Evolutionary conservation across 2,797 vertebrate genomes (phyloP).

Genomic region (Aldrovandia affinis): DNA sequence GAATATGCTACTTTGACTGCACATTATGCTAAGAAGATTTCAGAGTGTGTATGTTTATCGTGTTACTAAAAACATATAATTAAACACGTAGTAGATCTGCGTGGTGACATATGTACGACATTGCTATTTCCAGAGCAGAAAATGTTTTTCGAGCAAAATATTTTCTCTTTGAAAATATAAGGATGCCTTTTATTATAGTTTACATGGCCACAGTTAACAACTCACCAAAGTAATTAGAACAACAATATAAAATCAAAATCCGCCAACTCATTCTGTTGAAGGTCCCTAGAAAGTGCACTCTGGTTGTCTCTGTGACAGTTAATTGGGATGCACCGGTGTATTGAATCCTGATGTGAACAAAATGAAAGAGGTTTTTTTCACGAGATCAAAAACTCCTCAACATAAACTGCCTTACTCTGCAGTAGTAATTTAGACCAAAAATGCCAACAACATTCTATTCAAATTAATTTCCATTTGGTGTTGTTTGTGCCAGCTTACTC

Average conservation of each 20-base stretch:
- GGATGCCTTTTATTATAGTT: neutral
- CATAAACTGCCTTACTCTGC: neutral
- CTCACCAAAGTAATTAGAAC: neutral
- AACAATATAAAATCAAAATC: neutral
- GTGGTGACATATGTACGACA: neutral
- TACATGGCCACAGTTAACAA: neutral
- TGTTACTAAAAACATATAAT: neutral
- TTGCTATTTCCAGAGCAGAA: neutral
- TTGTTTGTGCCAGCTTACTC: neutral
- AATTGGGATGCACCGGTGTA: neutral
- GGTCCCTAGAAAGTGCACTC: neutral
- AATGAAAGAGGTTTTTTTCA: neutral
- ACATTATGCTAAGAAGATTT: too few relatives aligned
- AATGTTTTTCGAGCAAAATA: neutral
- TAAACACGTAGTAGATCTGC: neutral
- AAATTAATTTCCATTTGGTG: neutral
- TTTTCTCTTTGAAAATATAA: neutral
- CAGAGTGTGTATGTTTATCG: too few relatives aligned
- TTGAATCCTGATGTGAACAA: neutral
- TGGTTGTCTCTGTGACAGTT: neutral
- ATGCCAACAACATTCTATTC: neutral
- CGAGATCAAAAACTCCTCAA: neutral
- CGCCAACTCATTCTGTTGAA: neutral
- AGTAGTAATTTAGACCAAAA: neutral
- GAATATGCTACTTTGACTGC: too few relatives aligned